phyloP scores from a whole-genome alignment of 1,140 invertebrate genomes.

The Drosophila micromelanica region DNA sequence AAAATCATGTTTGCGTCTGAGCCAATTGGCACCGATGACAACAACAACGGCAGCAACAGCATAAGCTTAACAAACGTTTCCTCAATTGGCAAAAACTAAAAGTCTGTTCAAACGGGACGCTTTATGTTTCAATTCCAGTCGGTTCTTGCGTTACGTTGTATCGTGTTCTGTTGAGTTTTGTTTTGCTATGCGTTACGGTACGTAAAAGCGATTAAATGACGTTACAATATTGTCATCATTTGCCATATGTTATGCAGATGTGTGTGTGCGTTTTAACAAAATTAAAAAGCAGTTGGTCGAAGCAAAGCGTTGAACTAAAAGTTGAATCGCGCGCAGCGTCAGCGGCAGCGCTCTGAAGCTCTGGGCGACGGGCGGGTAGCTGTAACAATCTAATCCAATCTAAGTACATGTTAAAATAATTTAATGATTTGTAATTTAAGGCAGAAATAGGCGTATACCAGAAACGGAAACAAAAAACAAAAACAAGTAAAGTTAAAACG shows the following conservation, averaged over 20 bases:
- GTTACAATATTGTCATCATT: slow-evolving; percentile 6
- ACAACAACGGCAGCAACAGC: slow-evolving; percentile 13
- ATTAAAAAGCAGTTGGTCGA: slow-evolving; percentile 39
- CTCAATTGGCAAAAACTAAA: not conserved
- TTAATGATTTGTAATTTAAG: slow-evolving; percentile 81
- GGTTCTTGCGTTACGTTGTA: slow-evolving; percentile 12
- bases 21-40: slow-evolving; percentile 8
- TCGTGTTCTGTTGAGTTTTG: not conserved
- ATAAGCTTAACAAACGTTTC: too few relatives aligned
- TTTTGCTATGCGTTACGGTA: slow-evolving; percentile 11
- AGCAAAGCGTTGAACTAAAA: slow-evolving; percentile 68
- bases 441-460: slow-evolving; percentile 69
- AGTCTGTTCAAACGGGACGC: slow-evolving; percentile 11
- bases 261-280: slow-evolving; percentile 14
- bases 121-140: slow-evolving; percentile 21
- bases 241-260: slow-evolving; percentile 11
- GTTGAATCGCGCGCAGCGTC: slow-evolving; percentile 57
- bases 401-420: slow-evolving; percentile 82
- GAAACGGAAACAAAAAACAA: slow-evolving; percentile 57
- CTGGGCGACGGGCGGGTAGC: slow-evolving; percentile 77
- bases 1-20: slow-evolving; percentile 1
- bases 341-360: slow-evolving; percentile 60
- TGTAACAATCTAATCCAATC: slow-evolving; percentile 83
- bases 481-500: slow-evolving; percentile 31
- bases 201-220: slow-evolving; percentile 3